Percentiles rank a stretch among this genome's conserved stretches.
These are phyloP conservation scores for Monodelphis domestica DNA, from an alignment of 2,797 vertebrate species.

Conservation along the genomic window DNA sequence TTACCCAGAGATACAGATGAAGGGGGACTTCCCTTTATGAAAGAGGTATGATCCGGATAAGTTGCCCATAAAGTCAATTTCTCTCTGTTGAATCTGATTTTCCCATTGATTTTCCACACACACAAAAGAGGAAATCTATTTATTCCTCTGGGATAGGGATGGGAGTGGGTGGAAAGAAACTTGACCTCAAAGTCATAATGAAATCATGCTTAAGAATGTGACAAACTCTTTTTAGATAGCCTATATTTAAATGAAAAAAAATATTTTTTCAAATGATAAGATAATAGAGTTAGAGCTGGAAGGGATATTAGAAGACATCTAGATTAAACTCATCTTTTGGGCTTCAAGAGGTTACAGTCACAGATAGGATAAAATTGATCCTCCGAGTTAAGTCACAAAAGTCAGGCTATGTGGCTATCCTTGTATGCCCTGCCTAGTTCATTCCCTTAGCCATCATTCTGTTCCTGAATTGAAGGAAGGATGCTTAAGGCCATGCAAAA, in stretches of 20 bases:
- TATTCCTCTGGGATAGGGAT: neutral
- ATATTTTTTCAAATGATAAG: neutral
- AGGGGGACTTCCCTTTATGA: neutral
- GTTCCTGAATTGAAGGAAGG: neutral
- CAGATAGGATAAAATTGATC: neutral
- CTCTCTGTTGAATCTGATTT: neutral
- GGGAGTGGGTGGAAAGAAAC: neutral
- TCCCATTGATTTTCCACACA: neutral
- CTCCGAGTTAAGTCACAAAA: neutral
- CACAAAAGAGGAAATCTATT: neutral
- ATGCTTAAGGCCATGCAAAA: neutral
- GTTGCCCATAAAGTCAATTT: neutral
- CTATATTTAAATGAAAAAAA: neutral
- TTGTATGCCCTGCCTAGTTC: neutral
- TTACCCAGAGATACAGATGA: neutral
- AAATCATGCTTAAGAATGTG: neutral
- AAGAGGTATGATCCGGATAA: neutral
- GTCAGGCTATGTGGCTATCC: neutral
- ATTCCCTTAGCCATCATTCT: neutral
- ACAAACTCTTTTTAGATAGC: neutral
- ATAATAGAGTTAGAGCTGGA: neutral
- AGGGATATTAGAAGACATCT: neutral
- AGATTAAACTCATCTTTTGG: neutral
- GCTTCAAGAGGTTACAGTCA: neutral
- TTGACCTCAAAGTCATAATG: neutral